A percentile compares a stretch with the other conserved stretches of the same genome.
These are phyloP conservation scores for Cygnus buccinator DNA, from an alignment of 2,113 vertebrate species.

Conservation along the genomic window DNA sequence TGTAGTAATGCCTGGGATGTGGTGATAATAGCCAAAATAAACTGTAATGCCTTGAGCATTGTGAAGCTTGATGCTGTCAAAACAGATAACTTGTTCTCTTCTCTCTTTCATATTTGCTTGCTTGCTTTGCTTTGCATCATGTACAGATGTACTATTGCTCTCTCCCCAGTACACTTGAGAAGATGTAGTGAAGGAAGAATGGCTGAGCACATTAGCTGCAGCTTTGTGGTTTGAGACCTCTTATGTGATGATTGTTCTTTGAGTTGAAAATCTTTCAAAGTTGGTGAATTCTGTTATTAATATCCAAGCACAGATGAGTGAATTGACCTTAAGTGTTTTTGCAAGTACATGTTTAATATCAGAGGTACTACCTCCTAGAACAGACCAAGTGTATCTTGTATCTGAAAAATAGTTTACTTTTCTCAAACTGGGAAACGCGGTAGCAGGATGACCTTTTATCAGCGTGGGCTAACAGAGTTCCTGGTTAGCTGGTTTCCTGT, in stretches of 20 bases:
- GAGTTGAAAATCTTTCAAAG: neutral
- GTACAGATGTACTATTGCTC: neutral
- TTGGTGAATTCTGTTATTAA: neutral
- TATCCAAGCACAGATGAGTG: neutral
- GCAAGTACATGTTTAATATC: neutral
- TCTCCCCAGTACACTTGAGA: neutral
- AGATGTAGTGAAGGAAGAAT: neutral
- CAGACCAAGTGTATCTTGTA: neutral
- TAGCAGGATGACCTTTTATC: neutral
- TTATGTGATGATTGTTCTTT: neutral
- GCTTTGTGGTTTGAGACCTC: neutral
- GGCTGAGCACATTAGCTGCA: neutral
- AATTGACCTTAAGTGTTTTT: neutral
- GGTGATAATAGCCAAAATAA: neutral
- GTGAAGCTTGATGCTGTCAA: neutral
- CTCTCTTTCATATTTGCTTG: neutral
- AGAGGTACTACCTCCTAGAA: neutral
- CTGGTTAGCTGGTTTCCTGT: neutral
- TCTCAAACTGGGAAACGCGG: rapidly evolving
- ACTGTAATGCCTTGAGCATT: neutral
- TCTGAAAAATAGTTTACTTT: neutral
- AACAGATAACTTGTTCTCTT: neutral
- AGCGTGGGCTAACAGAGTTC: neutral
- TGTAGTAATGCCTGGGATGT: neutral
- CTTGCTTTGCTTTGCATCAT: neutral